Conservation (phyloP, 2,888 invertebrate species). For the Tetragnatha montana region DNA sequence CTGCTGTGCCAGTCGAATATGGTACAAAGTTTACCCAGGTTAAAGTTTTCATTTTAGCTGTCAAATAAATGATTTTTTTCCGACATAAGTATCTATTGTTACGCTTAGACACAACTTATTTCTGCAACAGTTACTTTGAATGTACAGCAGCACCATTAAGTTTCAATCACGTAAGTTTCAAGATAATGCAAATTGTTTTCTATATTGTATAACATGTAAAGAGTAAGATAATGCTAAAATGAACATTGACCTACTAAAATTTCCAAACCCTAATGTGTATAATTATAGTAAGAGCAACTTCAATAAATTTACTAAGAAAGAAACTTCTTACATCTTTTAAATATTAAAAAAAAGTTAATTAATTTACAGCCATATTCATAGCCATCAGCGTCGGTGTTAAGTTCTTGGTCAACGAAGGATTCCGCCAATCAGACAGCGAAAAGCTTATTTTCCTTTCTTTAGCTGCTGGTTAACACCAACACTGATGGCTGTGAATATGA, state of each 20-base stretch:
- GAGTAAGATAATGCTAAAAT: neutral
- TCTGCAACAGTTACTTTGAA: conserved; percentile 11
- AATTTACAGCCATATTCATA: too few species aligned
- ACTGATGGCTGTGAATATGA: too few species aligned
- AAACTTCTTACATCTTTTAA: too few species aligned
- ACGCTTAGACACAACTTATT: neutral
- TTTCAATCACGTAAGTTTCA: neutral
- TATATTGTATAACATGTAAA: neutral
- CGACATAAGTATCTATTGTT: conserved; percentile 13
- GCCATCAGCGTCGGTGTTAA: too few species aligned
- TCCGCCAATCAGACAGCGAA: too few species aligned
- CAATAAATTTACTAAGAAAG: too few species aligned
- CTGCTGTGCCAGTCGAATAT: neutral
- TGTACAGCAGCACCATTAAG: neutral
- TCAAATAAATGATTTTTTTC: neutral
- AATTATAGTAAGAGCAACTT: too few species aligned
- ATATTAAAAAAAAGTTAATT: too few species aligned
- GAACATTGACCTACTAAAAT: neutral
- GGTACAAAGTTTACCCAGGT: neutral
- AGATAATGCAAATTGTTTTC: neutral
- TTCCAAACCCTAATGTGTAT: neutral
- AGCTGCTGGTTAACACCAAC: too few species aligned
- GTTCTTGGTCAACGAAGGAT: too few species aligned
- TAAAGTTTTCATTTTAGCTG: neutral
- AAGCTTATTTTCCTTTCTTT: too few species aligned